Conservation (phyloP, 2,113 vertebrate species). For the Pollachius pollachius region DNA sequence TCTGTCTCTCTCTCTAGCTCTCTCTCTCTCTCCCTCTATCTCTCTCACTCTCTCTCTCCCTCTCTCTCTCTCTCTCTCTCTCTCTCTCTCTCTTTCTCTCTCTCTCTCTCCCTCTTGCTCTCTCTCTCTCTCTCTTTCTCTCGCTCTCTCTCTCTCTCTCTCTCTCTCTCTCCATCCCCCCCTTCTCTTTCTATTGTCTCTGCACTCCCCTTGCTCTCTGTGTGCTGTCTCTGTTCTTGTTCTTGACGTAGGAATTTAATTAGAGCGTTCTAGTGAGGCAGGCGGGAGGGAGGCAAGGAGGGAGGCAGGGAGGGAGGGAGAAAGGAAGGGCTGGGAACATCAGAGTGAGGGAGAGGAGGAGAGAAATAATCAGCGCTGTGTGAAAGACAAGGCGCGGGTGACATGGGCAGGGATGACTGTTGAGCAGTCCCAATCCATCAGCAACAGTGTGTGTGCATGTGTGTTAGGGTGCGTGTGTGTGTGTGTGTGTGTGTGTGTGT, state of each 20-base stretch:
- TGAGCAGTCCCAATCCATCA: neutral
- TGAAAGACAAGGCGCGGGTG: too few relatives aligned
- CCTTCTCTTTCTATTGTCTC: slow-evolving; percentile 2
- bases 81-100: too few relatives aligned
- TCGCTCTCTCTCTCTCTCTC: slow-evolving; percentile 11
- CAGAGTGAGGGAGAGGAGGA: slow-evolving; percentile 30
- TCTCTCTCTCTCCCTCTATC: too few relatives aligned
- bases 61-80: too few relatives aligned
- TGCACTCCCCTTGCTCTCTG: neutral
- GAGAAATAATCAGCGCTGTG: slow-evolving; percentile 8
- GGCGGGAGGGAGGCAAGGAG: slow-evolving; percentile 23
- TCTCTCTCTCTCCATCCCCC: slow-evolving; percentile 5
- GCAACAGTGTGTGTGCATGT: slow-evolving; percentile 1
- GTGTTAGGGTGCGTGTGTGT: too few relatives aligned
- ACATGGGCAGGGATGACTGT: neutral
- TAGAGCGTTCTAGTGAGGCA: slow-evolving; percentile 40
- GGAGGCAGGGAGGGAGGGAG: slow-evolving; percentile 34
- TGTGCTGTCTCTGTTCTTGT: neutral
- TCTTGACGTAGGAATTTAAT: slow-evolving; percentile 70
- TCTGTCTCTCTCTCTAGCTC: too few relatives aligned
- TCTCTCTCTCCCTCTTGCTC: too few relatives aligned
- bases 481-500: too few relatives aligned
- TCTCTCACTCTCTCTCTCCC: too few relatives aligned
- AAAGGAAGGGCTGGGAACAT: slow-evolving; percentile 54
- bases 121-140: slow-evolving; percentile 10